Evolutionary conservation across 2,113 vertebrate species (phyloP), one percentile per base, ranked within the genome.

Genomic region (Perca fluviatilis): DNA sequence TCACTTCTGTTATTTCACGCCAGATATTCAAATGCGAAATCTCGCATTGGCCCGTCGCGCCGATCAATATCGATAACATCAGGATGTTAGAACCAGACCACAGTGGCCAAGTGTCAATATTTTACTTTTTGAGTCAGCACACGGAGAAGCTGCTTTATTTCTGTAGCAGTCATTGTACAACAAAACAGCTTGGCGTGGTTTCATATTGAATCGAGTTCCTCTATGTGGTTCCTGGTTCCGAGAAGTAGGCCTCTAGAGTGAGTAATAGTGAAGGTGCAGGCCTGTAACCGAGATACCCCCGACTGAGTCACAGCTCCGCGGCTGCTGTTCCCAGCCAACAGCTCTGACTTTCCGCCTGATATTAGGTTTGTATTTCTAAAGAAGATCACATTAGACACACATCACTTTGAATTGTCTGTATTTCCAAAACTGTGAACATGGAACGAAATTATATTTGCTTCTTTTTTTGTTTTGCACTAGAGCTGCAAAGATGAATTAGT

Each of bases 121-220:
- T 80, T 84, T 49, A 84, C 36, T 86, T 85, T 91, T 85, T 91
- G 80, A 91, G 89, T 91, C 80, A 88, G 49, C 71, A 58, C 40
- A 51, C 19, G 15, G 3, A 82, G 49, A 79, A 27, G 73, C 66
- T 67, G 60, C 58, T 89, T 70, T 86, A 86, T 87, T 82, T 89
- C 86, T 82, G 72, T 62, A 73, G 75, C 80, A 62, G 47, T 60
- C 63, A 60, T 77, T 89, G 71, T 83, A 88, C 66, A 87, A 89
- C 86, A 89, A 79, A 89, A 86, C 74, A 71, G 69, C 89, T 78
- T 57, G 18, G 90, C 74, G 85, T 56, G 88, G 95, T 96, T 96
- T 96, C 95, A 94, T 86, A 94, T 89, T 96, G 93, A 96, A 95
- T 95, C 82, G 83, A 94, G 94, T 95, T 96, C 95, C 94, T 95